Evolutionary conservation across 2,113 vertebrate genomes (phyloP), one percentile per base, ranked within the genome.

Genomic region (Caranx ignobilis): DNA sequence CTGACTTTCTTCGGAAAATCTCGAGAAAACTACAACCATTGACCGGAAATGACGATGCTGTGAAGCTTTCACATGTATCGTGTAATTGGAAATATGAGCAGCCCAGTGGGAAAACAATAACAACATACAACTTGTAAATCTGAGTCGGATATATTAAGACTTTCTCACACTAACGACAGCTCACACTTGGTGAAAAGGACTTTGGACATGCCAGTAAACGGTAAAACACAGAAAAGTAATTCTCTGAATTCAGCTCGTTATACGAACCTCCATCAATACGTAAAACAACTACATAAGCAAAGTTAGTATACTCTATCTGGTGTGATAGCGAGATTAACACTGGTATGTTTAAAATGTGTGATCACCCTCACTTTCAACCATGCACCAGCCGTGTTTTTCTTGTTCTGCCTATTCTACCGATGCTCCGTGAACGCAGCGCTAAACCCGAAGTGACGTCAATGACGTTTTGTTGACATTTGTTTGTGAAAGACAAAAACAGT

Each of bases 381-480:
- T 37, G 37, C 8, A 6, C 37, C 37, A 37, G 5, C 6, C 8
- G 39, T 50, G 48, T 50, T 31, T 32, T 59, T 59, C 34, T 19
- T 37, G 18, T 37, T 11, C 26, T 32, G 18, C 8, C 15, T 4
- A 12, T 48, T 48, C 26, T 16, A 2, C 11, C 15, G 26, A 34
- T 2, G 11, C 11, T 2, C 5, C 15, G 0, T 59, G 69, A 71
- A 71, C 0, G 69, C 69, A 39, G 13, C 69, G 34, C 2, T 2
- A 6, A 21, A 77, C 13, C 59, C 10, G 81, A 89, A 70, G 67
- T 84, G 71, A 80, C 81, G 87, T n/a, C 16, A 59, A 47, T 39
- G 32, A 37, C 52, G 90, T 88, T 94, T 94, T 95, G 94, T 95
- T 95, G 94, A 95, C 94, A 94, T 94, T 92, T 86, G 59, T 93